A percentile compares a stretch with the other conserved stretches of the same genome.
These are phyloP conservation scores for Geophilus truncorum DNA, from an alignment of 2,888 invertebrate genomes.

Conservation along the genomic window DNA sequence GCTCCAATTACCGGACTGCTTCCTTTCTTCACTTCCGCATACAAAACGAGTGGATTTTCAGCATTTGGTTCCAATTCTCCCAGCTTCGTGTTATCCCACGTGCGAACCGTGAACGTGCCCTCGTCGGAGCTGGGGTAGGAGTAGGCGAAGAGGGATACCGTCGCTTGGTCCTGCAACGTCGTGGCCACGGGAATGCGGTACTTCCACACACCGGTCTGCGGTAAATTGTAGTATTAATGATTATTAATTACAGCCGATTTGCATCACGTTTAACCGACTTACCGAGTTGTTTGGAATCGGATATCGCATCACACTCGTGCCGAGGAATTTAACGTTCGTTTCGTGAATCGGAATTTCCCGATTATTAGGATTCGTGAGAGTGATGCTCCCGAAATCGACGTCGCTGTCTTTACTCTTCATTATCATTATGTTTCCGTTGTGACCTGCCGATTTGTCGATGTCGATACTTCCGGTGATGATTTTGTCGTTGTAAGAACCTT, in stretches of 20 bases:
- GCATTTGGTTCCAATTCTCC: constrained; percentile 26
- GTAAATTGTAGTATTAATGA: too few relatives aligned
- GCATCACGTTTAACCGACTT: too few relatives aligned
- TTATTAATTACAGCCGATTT: too few relatives aligned
- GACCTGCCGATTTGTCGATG: constrained; percentile 53
- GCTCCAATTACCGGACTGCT: constrained; percentile 43
- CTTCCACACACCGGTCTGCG: not conserved
- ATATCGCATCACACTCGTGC: too few relatives aligned
- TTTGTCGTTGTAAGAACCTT: not conserved
- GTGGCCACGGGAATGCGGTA: not conserved
- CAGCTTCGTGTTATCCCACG: not conserved
- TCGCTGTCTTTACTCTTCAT: not conserved
- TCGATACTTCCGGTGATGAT: constrained; percentile 52
- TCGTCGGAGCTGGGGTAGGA: not conserved
- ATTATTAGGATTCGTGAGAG: not conserved
- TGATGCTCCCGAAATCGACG: not conserved
- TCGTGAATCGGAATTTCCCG: too few relatives aligned
- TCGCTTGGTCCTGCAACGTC: not conserved
- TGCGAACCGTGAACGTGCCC: not conserved
- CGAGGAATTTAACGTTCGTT: too few relatives aligned
- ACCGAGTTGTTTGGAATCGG: too few relatives aligned
- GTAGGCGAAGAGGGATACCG: not conserved
- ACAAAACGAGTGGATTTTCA: constrained; percentile 39
- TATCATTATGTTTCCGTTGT: constrained; percentile 39
- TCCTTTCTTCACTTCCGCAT: constrained; percentile 44